Percentiles rank a stretch among this genome's conserved stretches.
Evolutionary conservation across 2,797 vertebrate genomes (phyloP).

Genomic region (Amblyraja radiata): DNA sequence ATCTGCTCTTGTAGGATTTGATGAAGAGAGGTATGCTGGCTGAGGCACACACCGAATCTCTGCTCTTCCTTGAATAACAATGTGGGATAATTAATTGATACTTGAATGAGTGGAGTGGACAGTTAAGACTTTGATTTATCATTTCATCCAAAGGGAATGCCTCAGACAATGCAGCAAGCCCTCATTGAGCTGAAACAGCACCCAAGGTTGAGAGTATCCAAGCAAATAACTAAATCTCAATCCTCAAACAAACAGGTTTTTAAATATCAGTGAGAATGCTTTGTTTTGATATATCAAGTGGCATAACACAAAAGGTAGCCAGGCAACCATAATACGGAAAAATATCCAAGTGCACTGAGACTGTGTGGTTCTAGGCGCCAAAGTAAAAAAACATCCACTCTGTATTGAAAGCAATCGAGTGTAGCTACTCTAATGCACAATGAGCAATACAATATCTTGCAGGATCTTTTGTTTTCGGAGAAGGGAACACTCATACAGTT

Average conservation of each 20-base stretch:
- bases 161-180: neutral
- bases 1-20: neutral
- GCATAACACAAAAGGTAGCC: neutral
- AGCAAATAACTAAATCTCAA: conserved; percentile 13
- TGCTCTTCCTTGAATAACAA: neutral
- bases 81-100: neutral
- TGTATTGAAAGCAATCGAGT: neutral
- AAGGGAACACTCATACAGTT: neutral
- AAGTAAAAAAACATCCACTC: neutral
- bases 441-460: neutral
- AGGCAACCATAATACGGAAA: neutral
- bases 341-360: neutral
- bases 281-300: conserved; percentile 32
- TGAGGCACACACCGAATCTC: too few relatives aligned
- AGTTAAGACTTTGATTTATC: neutral
- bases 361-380: neutral
- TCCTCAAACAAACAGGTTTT: conserved; percentile 20
- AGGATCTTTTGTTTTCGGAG: neutral
- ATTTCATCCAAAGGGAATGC: neutral
- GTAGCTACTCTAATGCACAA: too few relatives aligned
- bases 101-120: neutral
- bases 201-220: neutral
- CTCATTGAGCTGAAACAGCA: neutral
- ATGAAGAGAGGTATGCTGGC: neutral
- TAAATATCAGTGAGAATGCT: neutral